phyloP scores from a whole-genome alignment of 2,888 invertebrate genomes.

The Epiblema foenella region DNA sequence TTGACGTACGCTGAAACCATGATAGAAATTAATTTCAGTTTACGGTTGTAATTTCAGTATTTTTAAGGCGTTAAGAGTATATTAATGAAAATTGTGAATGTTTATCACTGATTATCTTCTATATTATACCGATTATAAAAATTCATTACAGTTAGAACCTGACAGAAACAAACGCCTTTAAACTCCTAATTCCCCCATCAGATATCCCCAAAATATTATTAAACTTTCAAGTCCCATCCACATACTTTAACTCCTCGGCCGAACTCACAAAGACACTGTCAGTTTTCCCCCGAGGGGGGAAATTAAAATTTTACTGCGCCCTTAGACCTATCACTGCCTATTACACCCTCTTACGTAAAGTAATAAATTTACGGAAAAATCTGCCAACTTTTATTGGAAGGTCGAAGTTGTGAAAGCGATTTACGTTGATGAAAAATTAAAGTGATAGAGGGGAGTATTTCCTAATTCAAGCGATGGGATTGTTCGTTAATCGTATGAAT shows the following conservation, averaged over 20 bases:
- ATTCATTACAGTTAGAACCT: no score
- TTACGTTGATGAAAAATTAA: slow-evolving; percentile 30
- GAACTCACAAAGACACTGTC: slow-evolving; percentile 63
- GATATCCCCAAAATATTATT: slow-evolving; percentile 21
- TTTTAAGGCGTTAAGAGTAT: no score
- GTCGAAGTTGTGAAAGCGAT: slow-evolving; percentile 26
- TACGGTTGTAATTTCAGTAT: no score
- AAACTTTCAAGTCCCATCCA: slow-evolving; percentile 51
- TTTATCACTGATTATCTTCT: no score
- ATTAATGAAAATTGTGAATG: no score
- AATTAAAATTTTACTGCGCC: slow-evolving; percentile 61
- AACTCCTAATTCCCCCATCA: slow-evolving; percentile 4
- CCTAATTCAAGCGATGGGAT: background rate
- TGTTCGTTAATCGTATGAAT: slow-evolving; percentile 22
- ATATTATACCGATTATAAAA: no score
- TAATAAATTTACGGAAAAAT: slow-evolving; percentile 41
- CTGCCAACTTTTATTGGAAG: slow-evolving; percentile 33
- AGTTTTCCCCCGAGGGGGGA: slow-evolving; percentile 54
- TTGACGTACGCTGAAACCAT: no score
- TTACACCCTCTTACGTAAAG: slow-evolving; percentile 40
- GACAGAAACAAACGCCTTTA: background rate
- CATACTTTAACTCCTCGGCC: slow-evolving; percentile 48
- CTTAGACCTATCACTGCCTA: slow-evolving; percentile 37
- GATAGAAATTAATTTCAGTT: no score
- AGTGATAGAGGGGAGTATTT: slow-evolving; percentile 16